Evolutionary conservation across 2,888 invertebrate species (phyloP).

Genomic region (Geophilus truncorum): DNA sequence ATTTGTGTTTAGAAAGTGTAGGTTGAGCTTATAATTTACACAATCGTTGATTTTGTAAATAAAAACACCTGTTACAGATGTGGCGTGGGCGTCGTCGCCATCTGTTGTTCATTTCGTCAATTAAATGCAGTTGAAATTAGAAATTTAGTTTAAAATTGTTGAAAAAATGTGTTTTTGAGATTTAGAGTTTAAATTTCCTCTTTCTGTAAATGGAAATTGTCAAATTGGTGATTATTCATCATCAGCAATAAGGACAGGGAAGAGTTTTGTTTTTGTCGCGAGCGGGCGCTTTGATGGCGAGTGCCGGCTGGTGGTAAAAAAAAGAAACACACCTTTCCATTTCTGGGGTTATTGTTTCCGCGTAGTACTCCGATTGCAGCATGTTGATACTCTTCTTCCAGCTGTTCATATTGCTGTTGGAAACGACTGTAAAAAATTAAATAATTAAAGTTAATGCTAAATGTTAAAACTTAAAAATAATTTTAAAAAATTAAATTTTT

Average conservation of each 20-base stretch:
- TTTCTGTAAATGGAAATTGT: no score
- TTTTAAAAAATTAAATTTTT: neutral
- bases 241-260: no score
- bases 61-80: neutral
- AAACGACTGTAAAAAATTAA: conserved; percentile 57
- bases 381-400: conserved; percentile 63
- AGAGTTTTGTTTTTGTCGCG: no score
- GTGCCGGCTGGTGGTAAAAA: neutral
- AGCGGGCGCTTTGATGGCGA: neutral
- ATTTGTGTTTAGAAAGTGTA: no score
- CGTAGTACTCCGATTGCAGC: conserved; percentile 62
- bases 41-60: neutral
- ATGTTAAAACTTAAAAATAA: no score
- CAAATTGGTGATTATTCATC: no score
- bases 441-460: no score
- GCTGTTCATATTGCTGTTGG: conserved; percentile 63
- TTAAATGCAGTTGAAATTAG: neutral
- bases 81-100: neutral
- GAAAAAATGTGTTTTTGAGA: no score
- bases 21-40: no score
- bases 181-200: no score
- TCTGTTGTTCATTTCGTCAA: neutral
- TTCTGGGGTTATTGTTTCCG: conserved; percentile 56
- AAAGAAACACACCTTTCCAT: conserved; percentile 58
- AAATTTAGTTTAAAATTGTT: no score